phyloP scores from a whole-genome alignment of 2,797 vertebrate genomes.

The Xenops minutus region DNA sequence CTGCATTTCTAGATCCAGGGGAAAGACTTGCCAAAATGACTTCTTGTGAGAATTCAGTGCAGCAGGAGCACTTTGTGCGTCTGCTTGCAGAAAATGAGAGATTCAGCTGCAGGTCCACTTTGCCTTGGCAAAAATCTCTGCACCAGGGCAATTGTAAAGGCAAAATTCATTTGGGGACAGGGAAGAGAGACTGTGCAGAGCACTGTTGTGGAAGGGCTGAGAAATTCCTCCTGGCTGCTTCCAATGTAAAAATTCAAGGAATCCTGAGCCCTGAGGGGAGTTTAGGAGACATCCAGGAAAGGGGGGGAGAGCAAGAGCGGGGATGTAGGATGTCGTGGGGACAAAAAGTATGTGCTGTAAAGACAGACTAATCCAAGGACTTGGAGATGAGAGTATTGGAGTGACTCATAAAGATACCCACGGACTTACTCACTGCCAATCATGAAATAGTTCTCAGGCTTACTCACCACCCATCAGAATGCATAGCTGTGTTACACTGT shows the following conservation, averaged over 20 bases:
- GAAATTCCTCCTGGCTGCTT: slow-evolving; percentile 39
- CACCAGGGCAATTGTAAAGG: neutral
- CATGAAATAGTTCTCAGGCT: neutral
- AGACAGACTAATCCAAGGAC: neutral
- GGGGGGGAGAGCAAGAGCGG: neutral
- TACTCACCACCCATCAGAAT: neutral
- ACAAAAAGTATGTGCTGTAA: neutral
- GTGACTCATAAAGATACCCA: neutral
- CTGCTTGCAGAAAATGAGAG: neutral
- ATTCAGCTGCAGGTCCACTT: neutral
- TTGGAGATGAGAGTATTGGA: neutral
- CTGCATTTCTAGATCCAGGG: neutral
- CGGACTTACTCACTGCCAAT: neutral
- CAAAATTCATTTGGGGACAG: neutral
- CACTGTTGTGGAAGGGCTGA: neutral
- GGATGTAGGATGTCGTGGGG: neutral
- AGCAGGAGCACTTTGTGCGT: neutral
- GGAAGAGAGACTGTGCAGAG: neutral
- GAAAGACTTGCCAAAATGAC: neutral
- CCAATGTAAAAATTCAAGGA: slow-evolving; percentile 57
- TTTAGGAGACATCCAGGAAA: slow-evolving; percentile 51
- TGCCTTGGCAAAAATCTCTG: neutral
- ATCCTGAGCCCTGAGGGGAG: slow-evolving; percentile 48
- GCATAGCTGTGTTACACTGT: neutral
- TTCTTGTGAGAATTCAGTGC: neutral